Percentiles rank a stretch among this genome's conserved stretches.
phyloP scores from a whole-genome alignment of 1,140 invertebrate genomes.

The Drosophila triauraria region DNA sequence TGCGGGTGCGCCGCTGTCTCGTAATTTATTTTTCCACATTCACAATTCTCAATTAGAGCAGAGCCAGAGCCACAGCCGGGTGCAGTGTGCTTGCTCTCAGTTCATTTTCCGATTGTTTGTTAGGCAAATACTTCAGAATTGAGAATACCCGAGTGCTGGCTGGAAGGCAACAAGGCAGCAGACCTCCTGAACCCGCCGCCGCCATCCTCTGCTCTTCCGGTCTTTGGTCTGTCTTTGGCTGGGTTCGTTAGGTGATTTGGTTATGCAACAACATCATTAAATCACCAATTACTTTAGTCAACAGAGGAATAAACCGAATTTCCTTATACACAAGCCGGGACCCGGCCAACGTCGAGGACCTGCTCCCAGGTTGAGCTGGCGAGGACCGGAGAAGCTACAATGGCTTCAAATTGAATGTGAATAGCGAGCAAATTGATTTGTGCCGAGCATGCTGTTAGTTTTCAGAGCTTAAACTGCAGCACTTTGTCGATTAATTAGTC shows the following conservation, averaged over 20 bases:
- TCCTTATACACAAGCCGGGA: conserved; percentile 71
- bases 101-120: conserved; percentile 82
- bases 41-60: conserved; percentile 81
- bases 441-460: not conserved
- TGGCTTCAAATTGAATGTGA: conserved; percentile 51
- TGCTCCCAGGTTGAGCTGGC: not conserved
- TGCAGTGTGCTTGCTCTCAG: conserved; percentile 35
- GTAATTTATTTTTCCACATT: conserved; percentile 83
- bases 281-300: conserved; percentile 84
- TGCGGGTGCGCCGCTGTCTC: conserved; percentile 43
- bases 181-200: conserved; percentile 12
- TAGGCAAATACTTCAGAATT: conserved; percentile 73
- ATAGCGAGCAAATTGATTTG: conserved; percentile 34
- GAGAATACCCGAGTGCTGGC: conserved; percentile 57
- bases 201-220: conserved; percentile 15
- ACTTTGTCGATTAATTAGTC: conserved; percentile 26
- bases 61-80: conserved; percentile 4
- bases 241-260: conserved; percentile 82
- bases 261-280: conserved; percentile 84
- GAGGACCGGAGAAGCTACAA: conserved; percentile 19
- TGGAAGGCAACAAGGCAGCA: conserved; percentile 8
- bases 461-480: conserved; percentile 19
- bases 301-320: conserved; percentile 81
- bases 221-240: conserved; percentile 17
- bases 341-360: conserved; percentile 44